Base-by-base conservation (phyloP, 2,888 invertebrate genomes). In the Idaea biselata region DNA sequence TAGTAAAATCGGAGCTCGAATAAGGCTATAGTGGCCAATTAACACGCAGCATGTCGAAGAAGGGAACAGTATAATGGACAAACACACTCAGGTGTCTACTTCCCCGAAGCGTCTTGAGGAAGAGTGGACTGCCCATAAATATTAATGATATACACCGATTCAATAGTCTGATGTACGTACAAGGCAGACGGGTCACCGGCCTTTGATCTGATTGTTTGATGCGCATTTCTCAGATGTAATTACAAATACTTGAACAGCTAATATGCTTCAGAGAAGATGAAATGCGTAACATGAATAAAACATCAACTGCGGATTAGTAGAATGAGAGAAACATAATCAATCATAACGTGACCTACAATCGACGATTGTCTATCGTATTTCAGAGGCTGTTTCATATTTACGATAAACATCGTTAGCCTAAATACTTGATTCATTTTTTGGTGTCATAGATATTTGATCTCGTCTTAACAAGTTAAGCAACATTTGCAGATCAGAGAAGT, bases 101-200 rank as follows among this genome's bases (percentile, higher is more conserved):
- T 89, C 87, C 83, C 78, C 82, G 87, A 86, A 88, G 83, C 81
- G 83, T 74, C 82, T 73, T 79, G 75, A 82, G 79, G 81, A 84
- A 82, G 83, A 86, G 83, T 81, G 84, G 74, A 74, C 82, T 75
- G 73, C 74, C 83, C 83, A 89, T 91, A 89, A 91, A 91, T 91
- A 91, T 91, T 90, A 87, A 91, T 91, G 89, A 86, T 87, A 84
- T 84, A 83, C 83, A 82, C 77, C 81, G 83, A 86, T 87, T 86
- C 86, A 87, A 87, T 85, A 82, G 82, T 80, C 77, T 58, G 56
- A 44, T 44, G 60, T 63, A 63, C 62, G 60, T 63, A 63, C 62
- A 70, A 75, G 79, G 77, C 79, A 86, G 86, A 84, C 83, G 81
- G 88, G 86, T 88, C 89, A 89, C 76, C 80, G 87, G 79, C 86